These are phyloP conservation scores for Dicaeum eximium DNA, from an alignment of 2,113 vertebrate species.

Conservation along the genomic window DNA sequence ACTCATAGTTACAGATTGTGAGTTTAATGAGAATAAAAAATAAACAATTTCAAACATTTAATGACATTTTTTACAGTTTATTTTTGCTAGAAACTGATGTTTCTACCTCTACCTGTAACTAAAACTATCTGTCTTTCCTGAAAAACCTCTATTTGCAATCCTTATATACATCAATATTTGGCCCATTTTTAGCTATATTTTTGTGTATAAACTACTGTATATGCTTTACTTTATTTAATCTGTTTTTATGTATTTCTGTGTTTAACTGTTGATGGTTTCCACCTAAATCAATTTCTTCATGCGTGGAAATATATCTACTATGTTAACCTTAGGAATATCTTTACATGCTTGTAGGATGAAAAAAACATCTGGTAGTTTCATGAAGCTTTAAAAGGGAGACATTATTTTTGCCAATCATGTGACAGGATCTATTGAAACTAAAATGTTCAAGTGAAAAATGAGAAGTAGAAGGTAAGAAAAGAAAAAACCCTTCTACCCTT, in stretches of 20 bases:
- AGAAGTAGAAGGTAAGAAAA: not conserved
- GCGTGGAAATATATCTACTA: not conserved
- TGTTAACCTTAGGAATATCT: not conserved
- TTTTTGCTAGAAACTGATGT: not conserved
- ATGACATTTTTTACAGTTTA: not conserved
- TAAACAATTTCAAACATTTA: not conserved
- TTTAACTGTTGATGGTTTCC: not conserved
- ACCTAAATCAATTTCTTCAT: not conserved
- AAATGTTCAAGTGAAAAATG: not conserved
- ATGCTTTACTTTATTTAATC: not conserved
- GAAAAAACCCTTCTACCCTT: fast-evolving
- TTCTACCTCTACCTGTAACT: not conserved
- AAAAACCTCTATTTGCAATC: not conserved
- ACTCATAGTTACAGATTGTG: not conserved
- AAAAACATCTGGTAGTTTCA: not conserved
- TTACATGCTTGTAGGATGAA: not conserved
- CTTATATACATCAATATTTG: not conserved
- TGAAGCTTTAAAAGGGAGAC: not conserved
- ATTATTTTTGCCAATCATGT: not conserved
- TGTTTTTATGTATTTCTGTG: not conserved
- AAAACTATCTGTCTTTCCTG: not conserved
- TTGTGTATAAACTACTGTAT: not conserved
- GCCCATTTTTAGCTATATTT: not conserved
- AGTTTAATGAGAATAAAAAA: not conserved
- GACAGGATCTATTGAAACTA: not conserved